Base-by-base conservation (phyloP, 92 coral and sea anemone species). In the Muricea muricata region DNA sequence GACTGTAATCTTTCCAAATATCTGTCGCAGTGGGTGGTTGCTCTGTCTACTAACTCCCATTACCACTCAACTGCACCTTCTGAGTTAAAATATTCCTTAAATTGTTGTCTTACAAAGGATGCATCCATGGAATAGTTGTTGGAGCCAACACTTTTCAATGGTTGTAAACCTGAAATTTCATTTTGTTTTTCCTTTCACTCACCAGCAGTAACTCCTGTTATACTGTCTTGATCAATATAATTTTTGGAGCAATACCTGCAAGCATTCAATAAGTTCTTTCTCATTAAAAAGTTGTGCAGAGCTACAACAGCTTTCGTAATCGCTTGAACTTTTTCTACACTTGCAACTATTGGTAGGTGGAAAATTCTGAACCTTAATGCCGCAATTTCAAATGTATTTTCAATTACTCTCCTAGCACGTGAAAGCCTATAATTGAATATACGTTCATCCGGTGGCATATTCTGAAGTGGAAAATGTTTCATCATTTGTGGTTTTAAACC, bases 121-220 rank as follows among this genome's bases (percentile, higher is more conserved):
- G 79, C 86, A 82, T 82, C 79, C 67, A n/a, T 82, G 18, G 86
- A 82, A 63, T 70, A 69, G 69, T 82, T 82, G 40, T 82, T 82
- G 31, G 86, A 82, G 71, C 86, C 68, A 47, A 13, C 54, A 50
- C 79, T 73, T 58, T 50, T 58, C 45, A 82, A 39, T 70, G 79
- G 80, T 42, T 68, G 67, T 34, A 82, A 82, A 28, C 86, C 79
- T 34, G 37, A 29, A 82, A 45, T 82, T 33, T 24, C 48, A 48
- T 68, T 28, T 63, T 70, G 32, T 0, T 15, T 60, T 13, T 29
- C 54, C 50, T 69, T 82, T 70, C 79, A 82, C 48, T 68, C 67
- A 10, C 79, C 86, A 47, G 52, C 86, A 42, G 79, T 56, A 48
- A 69, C 33, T 17, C 46, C 66, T 32, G 67, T 25, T 39, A 47